A percentile compares a stretch with the other conserved stretches of the same genome.
phyloP scores from a whole-genome alignment of 1,140 invertebrate species.

The Megalopta genalis region DNA sequence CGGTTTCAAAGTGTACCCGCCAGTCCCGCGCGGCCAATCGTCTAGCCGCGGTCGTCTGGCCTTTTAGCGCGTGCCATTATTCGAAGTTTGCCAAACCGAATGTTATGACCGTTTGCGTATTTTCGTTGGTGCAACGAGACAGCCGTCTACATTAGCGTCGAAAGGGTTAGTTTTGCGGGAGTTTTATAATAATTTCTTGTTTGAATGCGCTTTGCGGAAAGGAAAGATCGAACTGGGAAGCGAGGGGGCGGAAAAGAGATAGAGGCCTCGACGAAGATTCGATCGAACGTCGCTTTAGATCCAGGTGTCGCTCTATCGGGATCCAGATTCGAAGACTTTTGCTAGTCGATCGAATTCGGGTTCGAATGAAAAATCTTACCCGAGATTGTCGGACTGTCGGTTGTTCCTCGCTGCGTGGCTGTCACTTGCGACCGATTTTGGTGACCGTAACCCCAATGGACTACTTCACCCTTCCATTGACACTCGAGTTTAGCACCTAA shows the following conservation, averaged over 20 bases:
- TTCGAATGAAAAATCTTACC: not conserved
- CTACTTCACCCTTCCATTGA: slow-evolving; percentile 20
- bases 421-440: slow-evolving; percentile 11
- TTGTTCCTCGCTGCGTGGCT: too few species aligned
- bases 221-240: too few species aligned
- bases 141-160: slow-evolving; percentile 18
- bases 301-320: not conserved
- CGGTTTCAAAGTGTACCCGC: slow-evolving; percentile 36
- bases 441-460: slow-evolving; percentile 38
- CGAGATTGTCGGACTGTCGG: not conserved
- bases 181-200: slow-evolving; percentile 12
- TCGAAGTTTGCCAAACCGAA: not conserved
- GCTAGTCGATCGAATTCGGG: not conserved
- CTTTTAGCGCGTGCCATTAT: slow-evolving; percentile 10
- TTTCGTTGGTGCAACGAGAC: slow-evolving; percentile 2
- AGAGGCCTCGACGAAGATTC: not conserved
- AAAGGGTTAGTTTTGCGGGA: slow-evolving; percentile 45
- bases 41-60: slow-evolving; percentile 69
- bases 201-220: not conserved
- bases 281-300: not conserved
- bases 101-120: slow-evolving; percentile 50
- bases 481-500: slow-evolving; percentile 48
- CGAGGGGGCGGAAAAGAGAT: not conserved
- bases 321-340: too few species aligned
- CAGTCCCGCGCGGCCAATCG: slow-evolving; percentile 79